These are phyloP conservation scores for Amazona guildingii DNA, from an alignment of 2,113 vertebrate genomes.

Conservation along the genomic window DNA sequence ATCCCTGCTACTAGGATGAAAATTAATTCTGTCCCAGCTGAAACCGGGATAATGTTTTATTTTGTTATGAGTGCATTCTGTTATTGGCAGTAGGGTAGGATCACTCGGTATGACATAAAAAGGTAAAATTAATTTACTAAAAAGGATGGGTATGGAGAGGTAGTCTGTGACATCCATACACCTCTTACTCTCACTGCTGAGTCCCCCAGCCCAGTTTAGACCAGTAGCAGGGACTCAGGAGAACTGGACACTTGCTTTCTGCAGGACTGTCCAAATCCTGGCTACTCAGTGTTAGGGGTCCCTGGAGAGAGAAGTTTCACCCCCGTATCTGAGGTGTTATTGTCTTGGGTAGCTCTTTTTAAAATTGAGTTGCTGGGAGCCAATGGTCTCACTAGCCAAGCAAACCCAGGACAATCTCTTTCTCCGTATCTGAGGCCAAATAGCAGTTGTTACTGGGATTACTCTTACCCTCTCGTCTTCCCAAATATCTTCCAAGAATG, in stretches of 20 bases:
- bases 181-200: fast-evolving
- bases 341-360: neutral
- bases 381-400: neutral
- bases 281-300: fast-evolving
- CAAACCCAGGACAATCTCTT: neutral
- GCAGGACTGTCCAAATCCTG: neutral
- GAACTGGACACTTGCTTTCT: neutral
- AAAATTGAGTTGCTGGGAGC: neutral
- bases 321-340: neutral
- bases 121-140: neutral
- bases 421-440: neutral
- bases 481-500: neutral
- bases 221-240: neutral
- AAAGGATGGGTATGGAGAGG: neutral
- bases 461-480: neutral
- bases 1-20: neutral
- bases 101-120: neutral
- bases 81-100: neutral
- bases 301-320: neutral
- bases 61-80: neutral
- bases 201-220: neutral
- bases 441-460: neutral
- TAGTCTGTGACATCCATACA: neutral
- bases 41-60: neutral
- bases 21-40: neutral